Evolutionary conservation across 1,140 invertebrate species (phyloP).

Genomic region (Ptiloglossa arizonensis): DNA sequence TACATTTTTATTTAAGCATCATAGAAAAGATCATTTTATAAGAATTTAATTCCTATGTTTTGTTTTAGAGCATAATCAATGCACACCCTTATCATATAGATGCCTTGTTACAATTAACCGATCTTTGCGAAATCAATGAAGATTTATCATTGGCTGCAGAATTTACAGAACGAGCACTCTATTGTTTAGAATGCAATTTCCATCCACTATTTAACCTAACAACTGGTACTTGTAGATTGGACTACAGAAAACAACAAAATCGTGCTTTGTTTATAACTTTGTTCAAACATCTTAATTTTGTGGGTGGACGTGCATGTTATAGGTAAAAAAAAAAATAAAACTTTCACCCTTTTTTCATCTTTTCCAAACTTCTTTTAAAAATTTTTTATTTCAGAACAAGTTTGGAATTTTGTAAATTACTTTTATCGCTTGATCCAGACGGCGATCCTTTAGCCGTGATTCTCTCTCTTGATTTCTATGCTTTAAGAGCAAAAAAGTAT

Average conservation of each 20-base stretch:
- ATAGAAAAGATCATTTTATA: background rate
- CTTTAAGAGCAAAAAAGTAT: conserved; percentile 90
- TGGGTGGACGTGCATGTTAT: conserved; percentile 91
- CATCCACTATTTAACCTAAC: conserved; percentile 91
- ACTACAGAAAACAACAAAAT: conserved; percentile 93
- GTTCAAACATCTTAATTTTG: conserved; percentile 92
- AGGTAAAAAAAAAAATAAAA: conserved; percentile 62
- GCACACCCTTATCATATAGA: conserved; percentile 92
- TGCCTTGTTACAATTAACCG: conserved; percentile 91
- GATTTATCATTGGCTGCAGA: conserved; percentile 90
- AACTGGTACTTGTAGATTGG: conserved; percentile 88
- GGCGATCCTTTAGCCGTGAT: conserved; percentile 92
- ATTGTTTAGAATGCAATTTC: conserved; percentile 89
- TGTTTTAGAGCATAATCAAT: conserved; percentile 87
- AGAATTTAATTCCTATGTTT: conserved; percentile 2
- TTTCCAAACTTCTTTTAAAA: background rate
- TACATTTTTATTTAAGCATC: background rate
- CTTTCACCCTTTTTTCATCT: background rate
- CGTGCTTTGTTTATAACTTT: conserved; percentile 91
- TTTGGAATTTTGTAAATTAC: conserved; percentile 89
- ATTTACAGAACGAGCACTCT: conserved; percentile 90
- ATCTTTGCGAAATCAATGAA: conserved; percentile 90
- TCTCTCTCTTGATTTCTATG: conserved; percentile 93
- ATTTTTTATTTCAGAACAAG: conserved; percentile 84
- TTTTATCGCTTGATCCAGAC: conserved; percentile 91